phyloP scores from a whole-genome alignment of 2,113 vertebrate genomes.

The Amblyornis subalaris region DNA sequence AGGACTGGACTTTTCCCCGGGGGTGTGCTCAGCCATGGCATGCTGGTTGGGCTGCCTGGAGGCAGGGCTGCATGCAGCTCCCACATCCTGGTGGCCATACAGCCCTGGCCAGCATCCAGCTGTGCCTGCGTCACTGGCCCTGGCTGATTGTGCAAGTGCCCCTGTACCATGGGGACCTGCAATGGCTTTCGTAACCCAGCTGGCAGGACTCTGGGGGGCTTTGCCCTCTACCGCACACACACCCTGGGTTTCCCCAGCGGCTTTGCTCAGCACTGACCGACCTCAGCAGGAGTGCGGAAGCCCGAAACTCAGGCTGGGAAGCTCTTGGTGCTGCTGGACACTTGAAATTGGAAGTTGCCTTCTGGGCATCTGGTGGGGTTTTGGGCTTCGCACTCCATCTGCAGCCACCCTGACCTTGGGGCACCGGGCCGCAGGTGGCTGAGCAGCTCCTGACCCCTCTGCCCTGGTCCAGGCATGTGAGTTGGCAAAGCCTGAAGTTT shows the following conservation, averaged over 20 bases:
- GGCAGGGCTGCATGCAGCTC: neutral
- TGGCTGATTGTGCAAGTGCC: neutral
- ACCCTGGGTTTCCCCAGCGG: fast-evolving
- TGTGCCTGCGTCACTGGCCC: neutral
- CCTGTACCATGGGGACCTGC: fast-evolving
- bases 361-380: neutral
- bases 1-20: neutral
- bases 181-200: fast-evolving
- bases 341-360: neutral
- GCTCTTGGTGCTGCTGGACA: neutral
- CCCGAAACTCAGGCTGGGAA: fast-evolving
- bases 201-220: fast-evolving
- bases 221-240: fast-evolving
- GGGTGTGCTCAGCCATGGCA: neutral
- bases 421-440: fast-evolving
- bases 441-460: neutral
- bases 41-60: neutral
- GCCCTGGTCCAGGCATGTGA: neutral
- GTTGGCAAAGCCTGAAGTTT: neutral
- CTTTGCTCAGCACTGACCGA: neutral
- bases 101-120: neutral
- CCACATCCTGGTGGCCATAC: neutral
- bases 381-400: fast-evolving
- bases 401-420: neutral
- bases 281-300: neutral